Conservation (phyloP, 2,888 invertebrate genomes). For the Lasioglossum malachurum region DNA sequence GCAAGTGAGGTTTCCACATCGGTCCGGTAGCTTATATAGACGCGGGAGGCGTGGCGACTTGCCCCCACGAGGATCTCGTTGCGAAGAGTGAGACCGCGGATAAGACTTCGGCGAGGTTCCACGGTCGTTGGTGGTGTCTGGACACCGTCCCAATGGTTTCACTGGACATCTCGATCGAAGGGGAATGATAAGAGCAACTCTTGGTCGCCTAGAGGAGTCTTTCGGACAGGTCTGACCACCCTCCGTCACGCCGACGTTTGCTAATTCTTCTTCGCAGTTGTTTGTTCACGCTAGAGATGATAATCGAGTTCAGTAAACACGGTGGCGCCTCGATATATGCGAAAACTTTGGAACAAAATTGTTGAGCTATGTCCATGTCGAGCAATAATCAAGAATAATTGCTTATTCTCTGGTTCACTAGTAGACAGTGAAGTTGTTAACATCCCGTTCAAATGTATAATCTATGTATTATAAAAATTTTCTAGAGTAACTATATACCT, state of each 20-base stretch:
- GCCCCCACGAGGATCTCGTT: conserved; percentile 68
- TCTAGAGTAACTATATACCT: neutral
- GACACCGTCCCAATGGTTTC: conserved; percentile 24
- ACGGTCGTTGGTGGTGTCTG: conserved; percentile 43
- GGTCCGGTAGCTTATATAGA: conserved; percentile 81
- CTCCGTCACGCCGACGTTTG: neutral
- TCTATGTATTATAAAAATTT: neutral
- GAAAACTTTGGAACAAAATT: neutral
- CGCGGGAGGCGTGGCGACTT: conserved; percentile 80
- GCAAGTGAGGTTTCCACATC: conserved; percentile 79
- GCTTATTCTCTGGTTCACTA: neutral
- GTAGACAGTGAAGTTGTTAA: neutral
- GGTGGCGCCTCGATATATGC: neutral
- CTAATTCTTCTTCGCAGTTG: neutral
- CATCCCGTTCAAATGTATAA: neutral
- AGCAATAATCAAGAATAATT: neutral
- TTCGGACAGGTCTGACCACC: conserved; percentile 1
- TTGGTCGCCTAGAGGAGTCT: neutral
- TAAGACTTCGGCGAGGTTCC: conserved; percentile 49
- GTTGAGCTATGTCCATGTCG: neutral
- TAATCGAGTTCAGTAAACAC: neutral
- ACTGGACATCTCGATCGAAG: neutral
- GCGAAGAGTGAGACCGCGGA: conserved; percentile 61
- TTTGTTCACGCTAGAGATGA: neutral
- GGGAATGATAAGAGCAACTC: neutral